These are phyloP conservation scores for Zoanthus sociatus DNA, from an alignment of 92 coral and sea anemone genomes.

Conservation along the genomic window DNA sequence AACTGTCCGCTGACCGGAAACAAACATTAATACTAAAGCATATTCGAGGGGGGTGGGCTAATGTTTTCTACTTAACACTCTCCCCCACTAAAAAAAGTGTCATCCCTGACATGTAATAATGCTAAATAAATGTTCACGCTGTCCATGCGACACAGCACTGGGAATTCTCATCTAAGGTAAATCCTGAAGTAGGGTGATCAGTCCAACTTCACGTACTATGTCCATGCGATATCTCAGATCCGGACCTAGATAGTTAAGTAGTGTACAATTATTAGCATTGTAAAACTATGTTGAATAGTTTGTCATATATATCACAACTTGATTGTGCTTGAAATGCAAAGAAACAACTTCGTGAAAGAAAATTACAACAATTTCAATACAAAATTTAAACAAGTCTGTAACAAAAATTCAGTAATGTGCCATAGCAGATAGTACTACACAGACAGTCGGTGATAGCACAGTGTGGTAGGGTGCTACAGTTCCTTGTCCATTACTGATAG, in stretches of 20 bases:
- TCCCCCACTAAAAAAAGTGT: slow-evolving; percentile 25
- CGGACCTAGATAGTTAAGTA: slow-evolving; percentile 30
- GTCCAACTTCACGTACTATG: slow-evolving; percentile 31
- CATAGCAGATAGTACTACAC: slow-evolving; percentile 16
- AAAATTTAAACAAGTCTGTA: slow-evolving; percentile 27
- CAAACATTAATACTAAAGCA: not conserved
- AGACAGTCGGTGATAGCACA: slow-evolving; percentile 26
- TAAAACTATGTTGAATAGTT: slow-evolving; percentile 33
- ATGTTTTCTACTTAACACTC: slow-evolving; percentile 30
- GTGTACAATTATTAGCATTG: slow-evolving; percentile 23
- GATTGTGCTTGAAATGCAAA: slow-evolving; percentile 21
- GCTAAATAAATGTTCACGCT: slow-evolving; percentile 16
- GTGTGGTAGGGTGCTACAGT: slow-evolving; percentile 19
- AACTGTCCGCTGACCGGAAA: slow-evolving; percentile 23
- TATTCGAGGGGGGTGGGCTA: not conserved
- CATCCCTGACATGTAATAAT: slow-evolving; percentile 30
- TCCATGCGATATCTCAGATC: slow-evolving; percentile 33
- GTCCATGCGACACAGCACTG: slow-evolving; percentile 26
- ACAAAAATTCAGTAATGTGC: slow-evolving; percentile 4
- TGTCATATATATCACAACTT: slow-evolving; percentile 23
- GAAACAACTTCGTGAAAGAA: slow-evolving; percentile 1
- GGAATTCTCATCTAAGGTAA: not conserved
- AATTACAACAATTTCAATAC: slow-evolving; percentile 14
- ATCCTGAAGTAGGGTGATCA: slow-evolving; percentile 31
- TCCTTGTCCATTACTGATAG: slow-evolving; percentile 31